Evolutionary conservation across 2,888 invertebrate genomes (phyloP).

Genomic region (Nephrotoma appendiculata): DNA sequence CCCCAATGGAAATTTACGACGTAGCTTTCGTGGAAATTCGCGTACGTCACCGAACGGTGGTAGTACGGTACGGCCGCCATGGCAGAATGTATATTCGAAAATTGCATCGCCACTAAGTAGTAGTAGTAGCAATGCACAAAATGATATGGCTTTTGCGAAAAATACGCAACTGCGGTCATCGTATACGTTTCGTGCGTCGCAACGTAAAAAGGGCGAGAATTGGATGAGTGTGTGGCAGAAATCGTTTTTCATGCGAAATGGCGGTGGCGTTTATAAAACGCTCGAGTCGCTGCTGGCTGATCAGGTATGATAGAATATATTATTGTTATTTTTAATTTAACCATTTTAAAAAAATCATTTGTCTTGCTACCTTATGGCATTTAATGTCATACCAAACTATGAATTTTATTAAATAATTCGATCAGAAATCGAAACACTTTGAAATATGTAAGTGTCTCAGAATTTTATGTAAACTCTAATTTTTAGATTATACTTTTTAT

Average conservation of each 20-base stretch:
- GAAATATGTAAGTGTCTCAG: no score
- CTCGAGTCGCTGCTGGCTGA: conserved; percentile 18
- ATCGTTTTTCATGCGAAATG: conserved; percentile 21
- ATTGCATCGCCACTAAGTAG: not conserved
- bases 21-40: not conserved
- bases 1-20: not conserved
- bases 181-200: conserved; percentile 15
- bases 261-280: conserved; percentile 24
- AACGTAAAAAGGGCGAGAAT: conserved; percentile 25
- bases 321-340: not conserved
- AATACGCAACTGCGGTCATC: not conserved
- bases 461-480: no score
- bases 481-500: no score
- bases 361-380: no score
- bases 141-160: not conserved
- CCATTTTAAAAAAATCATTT: no score
- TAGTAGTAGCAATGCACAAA: not conserved
- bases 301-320: not conserved
- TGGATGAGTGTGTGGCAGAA: conserved; percentile 28
- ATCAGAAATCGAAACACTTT: no score
- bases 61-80: conserved; percentile 14
- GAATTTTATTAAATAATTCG: no score
- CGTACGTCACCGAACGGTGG: not conserved
- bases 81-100: conserved; percentile 17
- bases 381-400: no score